These are phyloP conservation scores for Oceanites oceanicus DNA, from an alignment of 2,113 vertebrate genomes.

Conservation along the genomic window DNA sequence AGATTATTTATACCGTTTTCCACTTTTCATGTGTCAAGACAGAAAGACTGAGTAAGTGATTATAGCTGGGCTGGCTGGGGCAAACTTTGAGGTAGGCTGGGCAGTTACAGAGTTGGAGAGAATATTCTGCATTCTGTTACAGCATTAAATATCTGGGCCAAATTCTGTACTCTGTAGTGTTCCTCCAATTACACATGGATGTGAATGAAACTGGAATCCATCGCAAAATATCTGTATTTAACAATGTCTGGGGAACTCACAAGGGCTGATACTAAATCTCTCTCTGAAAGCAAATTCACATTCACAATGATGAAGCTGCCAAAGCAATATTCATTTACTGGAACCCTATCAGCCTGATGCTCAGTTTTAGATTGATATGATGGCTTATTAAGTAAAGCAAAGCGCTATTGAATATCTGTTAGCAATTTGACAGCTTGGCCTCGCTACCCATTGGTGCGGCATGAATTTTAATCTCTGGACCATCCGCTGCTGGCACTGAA, in stretches of 20 bases:
- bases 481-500: neutral
- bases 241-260: constrained; percentile 1
- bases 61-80: neutral
- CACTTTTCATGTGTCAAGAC: neutral
- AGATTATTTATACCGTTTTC: neutral
- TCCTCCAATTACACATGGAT: neutral
- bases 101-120: neutral
- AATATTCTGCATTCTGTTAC: neutral
- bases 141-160: neutral
- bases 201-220: constrained; percentile 35
- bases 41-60: neutral
- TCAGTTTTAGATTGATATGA: constrained; percentile 44
- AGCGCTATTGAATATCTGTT: constrained; percentile 48
- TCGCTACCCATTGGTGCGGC: neutral
- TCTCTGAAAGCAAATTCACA: neutral
- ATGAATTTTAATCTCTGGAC: constrained; percentile 45
- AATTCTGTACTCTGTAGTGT: neutral
- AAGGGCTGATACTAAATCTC: constrained; percentile 25
- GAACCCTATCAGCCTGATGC: constrained; percentile 25
- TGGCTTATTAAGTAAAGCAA: constrained; percentile 58
- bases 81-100: neutral
- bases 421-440: constrained; percentile 31
- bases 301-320: constrained; percentile 13
- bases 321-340: constrained; percentile 51
- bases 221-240: constrained; percentile 20